These are phyloP conservation scores for Poeciliopsis paucimaculata DNA, from an alignment of 2,797 vertebrate genomes.

Conservation along the genomic window DNA sequence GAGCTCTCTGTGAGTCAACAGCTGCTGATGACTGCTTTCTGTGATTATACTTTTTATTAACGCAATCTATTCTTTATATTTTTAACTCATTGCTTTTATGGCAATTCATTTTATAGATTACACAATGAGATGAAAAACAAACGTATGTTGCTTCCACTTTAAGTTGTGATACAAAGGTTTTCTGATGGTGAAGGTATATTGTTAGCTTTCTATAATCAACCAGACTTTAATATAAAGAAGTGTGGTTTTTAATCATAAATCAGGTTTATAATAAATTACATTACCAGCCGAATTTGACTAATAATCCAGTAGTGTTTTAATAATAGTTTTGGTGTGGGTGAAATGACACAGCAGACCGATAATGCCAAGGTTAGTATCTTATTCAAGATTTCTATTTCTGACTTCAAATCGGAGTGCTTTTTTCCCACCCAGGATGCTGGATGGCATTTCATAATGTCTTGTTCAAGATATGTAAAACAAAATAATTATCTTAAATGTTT, in stretches of 20 bases:
- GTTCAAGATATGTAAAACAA: background rate
- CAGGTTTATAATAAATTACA: background rate
- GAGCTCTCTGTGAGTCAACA: constrained; percentile 92
- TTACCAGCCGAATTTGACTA: background rate
- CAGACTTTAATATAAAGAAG: too few species aligned
- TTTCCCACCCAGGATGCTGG: background rate
- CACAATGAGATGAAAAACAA: background rate
- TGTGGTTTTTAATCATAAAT: background rate
- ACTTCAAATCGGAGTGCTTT: background rate
- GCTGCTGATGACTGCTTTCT: constrained; percentile 15
- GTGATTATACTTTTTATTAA: background rate
- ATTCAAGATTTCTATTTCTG: background rate
- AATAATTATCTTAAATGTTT: too few species aligned
- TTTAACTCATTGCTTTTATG: background rate
- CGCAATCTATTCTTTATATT: background rate
- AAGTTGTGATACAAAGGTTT: background rate
- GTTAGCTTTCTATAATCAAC: background rate
- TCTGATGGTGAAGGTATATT: background rate
- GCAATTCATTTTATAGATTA: background rate
- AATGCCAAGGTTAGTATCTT: background rate
- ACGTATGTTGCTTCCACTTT: background rate
- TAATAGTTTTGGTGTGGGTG: background rate
- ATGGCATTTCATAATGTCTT: background rate
- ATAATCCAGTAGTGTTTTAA: background rate
- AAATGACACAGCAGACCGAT: background rate